Evolutionary conservation across 2,888 invertebrate genomes (phyloP).

Genomic region (Papilio elwesi): DNA sequence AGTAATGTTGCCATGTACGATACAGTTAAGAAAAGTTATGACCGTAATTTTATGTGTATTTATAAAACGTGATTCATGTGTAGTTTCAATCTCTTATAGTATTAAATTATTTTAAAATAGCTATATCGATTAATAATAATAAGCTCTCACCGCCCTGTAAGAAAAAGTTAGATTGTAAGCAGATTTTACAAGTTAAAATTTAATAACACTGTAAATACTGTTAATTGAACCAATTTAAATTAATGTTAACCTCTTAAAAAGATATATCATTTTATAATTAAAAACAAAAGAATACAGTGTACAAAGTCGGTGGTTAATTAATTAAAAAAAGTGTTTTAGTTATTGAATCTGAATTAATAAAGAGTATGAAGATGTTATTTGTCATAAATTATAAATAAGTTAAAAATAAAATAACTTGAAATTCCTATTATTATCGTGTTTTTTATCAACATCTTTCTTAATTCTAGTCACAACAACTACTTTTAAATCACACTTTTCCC

Average conservation of each 20-base stretch:
- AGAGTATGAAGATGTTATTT: conserved; percentile 10
- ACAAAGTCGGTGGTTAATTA: conserved; percentile 5
- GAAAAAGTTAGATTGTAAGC: not conserved
- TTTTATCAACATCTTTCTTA: no score
- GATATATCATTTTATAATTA: not conserved
- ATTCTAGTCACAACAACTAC: no score
- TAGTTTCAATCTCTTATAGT: conserved; percentile 5
- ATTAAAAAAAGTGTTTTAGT: conserved; percentile 4
- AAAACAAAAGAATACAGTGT: not conserved
- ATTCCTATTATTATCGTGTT: not conserved
- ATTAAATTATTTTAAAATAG: not conserved
- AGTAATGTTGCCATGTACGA: conserved; percentile 26
- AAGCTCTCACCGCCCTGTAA: not conserved
- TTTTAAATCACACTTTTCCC: no score
- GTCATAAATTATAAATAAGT: not conserved
- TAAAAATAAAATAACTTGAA: not conserved
- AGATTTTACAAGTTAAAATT: not conserved
- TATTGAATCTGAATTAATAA: not conserved
- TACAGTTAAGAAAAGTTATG: conserved; percentile 16
- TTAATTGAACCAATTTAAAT: not conserved
- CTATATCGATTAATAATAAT: not conserved
- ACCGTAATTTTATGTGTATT: conserved; percentile 10
- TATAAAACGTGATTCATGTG: not conserved
- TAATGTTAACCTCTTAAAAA: not conserved
- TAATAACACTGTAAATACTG: not conserved